These are phyloP conservation scores for Silurus asotus DNA, from an alignment of 2,113 vertebrate species.

Conservation along the genomic window DNA sequence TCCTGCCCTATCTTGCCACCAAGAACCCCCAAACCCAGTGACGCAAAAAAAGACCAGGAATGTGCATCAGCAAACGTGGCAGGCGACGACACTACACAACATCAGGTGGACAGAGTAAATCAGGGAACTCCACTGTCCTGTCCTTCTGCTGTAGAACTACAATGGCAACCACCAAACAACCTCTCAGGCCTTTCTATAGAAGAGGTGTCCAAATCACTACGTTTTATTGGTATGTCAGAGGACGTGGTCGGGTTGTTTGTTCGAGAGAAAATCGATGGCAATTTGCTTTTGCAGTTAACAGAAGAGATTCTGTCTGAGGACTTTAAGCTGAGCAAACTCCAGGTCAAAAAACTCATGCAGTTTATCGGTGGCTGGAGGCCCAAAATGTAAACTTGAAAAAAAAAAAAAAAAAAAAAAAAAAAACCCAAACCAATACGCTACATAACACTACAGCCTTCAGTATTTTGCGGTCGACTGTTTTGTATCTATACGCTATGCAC, in stretches of 20 bases:
- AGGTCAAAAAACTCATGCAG: slow-evolving; percentile 97
- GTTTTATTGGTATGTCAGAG: slow-evolving; percentile 92
- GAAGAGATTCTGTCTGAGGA: slow-evolving; percentile 97
- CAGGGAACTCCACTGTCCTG: slow-evolving; percentile 70
- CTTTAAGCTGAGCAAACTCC: slow-evolving; percentile 95
- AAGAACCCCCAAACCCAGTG: slow-evolving; percentile 78
- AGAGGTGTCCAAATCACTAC: slow-evolving; percentile 88
- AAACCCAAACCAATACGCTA: slow-evolving; percentile 56
- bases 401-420: slow-evolving; percentile 27
- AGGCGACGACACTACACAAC: slow-evolving; percentile 71
- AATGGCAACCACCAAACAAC: slow-evolving; percentile 88
- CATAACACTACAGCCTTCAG: slow-evolving; percentile 65
- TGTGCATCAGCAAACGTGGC: slow-evolving; percentile 44
- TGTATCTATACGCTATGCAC: slow-evolving; percentile 83
- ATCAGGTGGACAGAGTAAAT: slow-evolving; percentile 72
- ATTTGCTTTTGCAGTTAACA: slow-evolving; percentile 91
- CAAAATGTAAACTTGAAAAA: slow-evolving; percentile 78
- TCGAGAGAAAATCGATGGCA: slow-evolving; percentile 95
- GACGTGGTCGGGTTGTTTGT: slow-evolving; percentile 87
- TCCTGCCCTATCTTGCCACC: slow-evolving; percentile 93
- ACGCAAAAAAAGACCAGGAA: slow-evolving; percentile 67
- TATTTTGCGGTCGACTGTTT: slow-evolving; percentile 82
- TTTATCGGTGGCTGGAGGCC: slow-evolving; percentile 98
- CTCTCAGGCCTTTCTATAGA: slow-evolving; percentile 90
- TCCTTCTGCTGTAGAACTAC: slow-evolving; percentile 74